Evolutionary conservation across 2,888 invertebrate genomes (phyloP).

Genomic region (Eucriotettix oculatus): DNA sequence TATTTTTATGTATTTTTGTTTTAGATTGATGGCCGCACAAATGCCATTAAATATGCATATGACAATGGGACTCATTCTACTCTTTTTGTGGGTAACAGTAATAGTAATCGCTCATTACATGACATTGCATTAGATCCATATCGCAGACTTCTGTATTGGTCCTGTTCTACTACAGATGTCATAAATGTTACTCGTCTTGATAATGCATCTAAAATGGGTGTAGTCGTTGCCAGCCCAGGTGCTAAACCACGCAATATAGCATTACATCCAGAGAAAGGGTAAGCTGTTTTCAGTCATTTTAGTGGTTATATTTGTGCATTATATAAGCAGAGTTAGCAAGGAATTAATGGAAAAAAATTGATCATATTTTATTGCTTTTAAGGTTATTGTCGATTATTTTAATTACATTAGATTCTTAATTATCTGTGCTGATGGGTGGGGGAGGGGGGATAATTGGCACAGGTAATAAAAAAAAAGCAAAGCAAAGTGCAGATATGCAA

Average conservation of each 20-base stretch:
- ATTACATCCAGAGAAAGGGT: conserved; percentile 68
- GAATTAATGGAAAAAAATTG: not conserved
- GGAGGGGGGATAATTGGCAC: too few relatives aligned
- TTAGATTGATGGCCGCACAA: conserved; percentile 49
- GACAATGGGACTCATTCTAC: conserved; percentile 44
- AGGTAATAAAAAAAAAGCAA: too few relatives aligned
- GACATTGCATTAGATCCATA: conserved; percentile 77
- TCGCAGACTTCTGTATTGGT: conserved; percentile 76
- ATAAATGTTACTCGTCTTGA: conserved; percentile 76
- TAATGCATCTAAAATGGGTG: conserved; percentile 41
- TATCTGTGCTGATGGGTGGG: too few relatives aligned
- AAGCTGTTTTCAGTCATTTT: conserved; percentile 11
- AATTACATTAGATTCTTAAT: too few relatives aligned
- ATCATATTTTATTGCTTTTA: not conserved
- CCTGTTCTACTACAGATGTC: conserved; percentile 62
- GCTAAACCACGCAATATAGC: conserved; percentile 73
- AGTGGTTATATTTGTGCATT: not conserved
- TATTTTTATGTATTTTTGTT: not conserved
- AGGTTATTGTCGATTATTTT: not conserved
- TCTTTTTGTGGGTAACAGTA: conserved; percentile 35
- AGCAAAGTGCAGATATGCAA: too few relatives aligned
- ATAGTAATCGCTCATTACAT: conserved; percentile 38
- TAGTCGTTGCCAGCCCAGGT: conserved; percentile 54
- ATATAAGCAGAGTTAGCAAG: not conserved
- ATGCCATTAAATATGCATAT: conserved; percentile 50